Evolutionary conservation across 2,113 vertebrate species (phyloP), one percentile per base, ranked within the genome.

Genomic region (Percopsis transmontana): DNA sequence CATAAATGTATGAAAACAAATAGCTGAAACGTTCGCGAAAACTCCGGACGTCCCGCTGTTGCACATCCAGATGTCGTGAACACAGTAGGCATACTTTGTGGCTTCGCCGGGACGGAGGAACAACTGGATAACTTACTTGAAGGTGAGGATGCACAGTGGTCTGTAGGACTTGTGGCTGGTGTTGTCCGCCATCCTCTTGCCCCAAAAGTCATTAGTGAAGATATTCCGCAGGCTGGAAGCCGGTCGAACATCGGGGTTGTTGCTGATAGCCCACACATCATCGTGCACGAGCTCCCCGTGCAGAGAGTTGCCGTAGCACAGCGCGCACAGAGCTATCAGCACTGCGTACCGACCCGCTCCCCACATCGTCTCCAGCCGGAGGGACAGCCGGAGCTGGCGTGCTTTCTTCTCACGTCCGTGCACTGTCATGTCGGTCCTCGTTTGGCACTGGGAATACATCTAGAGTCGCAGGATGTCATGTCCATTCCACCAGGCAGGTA

Each of bases 121-220:
- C 7, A 12, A 55, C 12, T 12, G 24, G 24, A 16, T 6, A 67
- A 91, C 95, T 92, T 89, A 97, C 97, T 93, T 96, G 92, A 99
- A 98, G 88, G 94, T 95, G 88, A 98, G 95, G 75, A 96, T 81
- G 91, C 95, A 97, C 62, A 99, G 92, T 16, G 97, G 96, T 68
- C 96, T 90, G 93, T 98, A 98, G 64, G 97, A 98, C 91, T 99
- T 99, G 93, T 99, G 97, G 91, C 97, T 99, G 56, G 93, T 95
- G 87, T 94, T 96, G 87, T 97, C 96, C 59, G 90, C 90, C 95
- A 98, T 96, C 81, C 92, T 88, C 82, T 98, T 97, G 76, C 97
- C 97, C 97, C 97, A 99, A 90, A 99, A 99, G 93, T 99, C 97
- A 88, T 98, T 90, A 72, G 80, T 79, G 85, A 98, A 97, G 86